Evolutionary conservation across 1,140 invertebrate genomes (phyloP).

Genomic region (Bemisia tabaci): DNA sequence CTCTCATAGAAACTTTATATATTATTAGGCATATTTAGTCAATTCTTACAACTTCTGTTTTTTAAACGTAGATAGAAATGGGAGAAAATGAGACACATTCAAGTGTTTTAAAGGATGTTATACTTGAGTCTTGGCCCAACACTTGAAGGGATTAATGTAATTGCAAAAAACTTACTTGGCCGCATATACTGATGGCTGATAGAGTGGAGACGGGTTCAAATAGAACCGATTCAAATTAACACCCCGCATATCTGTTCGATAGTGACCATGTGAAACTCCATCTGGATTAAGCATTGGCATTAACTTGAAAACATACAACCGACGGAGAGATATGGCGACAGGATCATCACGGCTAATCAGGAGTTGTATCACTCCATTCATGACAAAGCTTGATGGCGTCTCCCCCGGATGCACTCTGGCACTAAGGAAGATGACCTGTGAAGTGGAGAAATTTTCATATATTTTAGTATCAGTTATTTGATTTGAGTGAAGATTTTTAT

Average conservation of each 20-base stretch:
- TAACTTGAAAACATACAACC: constrained; percentile 78
- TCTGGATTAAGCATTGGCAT: constrained; percentile 90
- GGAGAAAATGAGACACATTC: no score
- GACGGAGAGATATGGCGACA: constrained; percentile 54
- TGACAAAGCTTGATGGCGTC: constrained; percentile 85
- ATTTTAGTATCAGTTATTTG: no score
- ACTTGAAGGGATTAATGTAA: no score
- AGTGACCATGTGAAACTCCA: constrained; percentile 77
- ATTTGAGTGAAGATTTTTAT: no score
- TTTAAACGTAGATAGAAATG: no score
- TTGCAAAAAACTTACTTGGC: constrained; percentile 38
- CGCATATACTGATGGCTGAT: constrained; percentile 73
- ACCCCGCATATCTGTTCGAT: constrained; percentile 75
- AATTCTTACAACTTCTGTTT: no score
- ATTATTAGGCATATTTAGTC: no score
- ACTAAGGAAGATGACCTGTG: constrained; percentile 67
- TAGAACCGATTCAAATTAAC: constrained; percentile 83
- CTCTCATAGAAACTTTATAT: no score
- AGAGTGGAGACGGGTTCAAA: constrained; percentile 51
- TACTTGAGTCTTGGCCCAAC: no score
- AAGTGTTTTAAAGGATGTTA: no score
- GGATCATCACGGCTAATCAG: constrained; percentile 55
- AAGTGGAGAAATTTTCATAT: constrained; percentile 11
- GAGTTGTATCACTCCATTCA: constrained; percentile 79
- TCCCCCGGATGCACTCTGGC: constrained; percentile 88